Base-by-base conservation (phyloP, 1,140 invertebrate genomes). In the Armadillidium nasatum region DNA sequence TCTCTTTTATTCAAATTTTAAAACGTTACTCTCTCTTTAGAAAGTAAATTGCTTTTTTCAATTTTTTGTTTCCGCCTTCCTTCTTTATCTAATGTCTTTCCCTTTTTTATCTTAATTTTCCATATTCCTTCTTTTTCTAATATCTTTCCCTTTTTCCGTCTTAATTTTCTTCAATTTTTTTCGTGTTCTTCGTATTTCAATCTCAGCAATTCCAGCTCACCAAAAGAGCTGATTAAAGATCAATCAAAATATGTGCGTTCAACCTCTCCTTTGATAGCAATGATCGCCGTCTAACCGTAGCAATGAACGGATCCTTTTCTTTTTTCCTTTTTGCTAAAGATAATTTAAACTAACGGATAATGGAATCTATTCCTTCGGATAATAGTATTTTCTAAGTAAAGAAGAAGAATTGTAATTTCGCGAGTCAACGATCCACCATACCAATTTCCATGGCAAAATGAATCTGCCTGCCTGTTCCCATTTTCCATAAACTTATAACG, bases 321-420 rank as follows among this genome's bases (percentile, higher is more conserved):
- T 33, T 33, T 33, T 33, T 33, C 33, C n/a, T n/a, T n/a, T 6
- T 33, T 33, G 19, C 68, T 4, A 23, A 33, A 70, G 68, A 70
- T 70, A 70, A 70, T 33, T 10, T 70, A 70, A 70, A 70, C 68
- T 70, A 70, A 22, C 68, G 68, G 10, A 70, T 70, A 70, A 70
- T 70, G 23, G 68, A 70, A 70, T 70, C 22, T 70, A 70, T 70
- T 33, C 23, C 68, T 33, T 2, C n/a, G 68, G 68, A 70, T 70
- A 70, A 70, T 70, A 33, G 23, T 21, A 70, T 70, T 70, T 70
- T 70, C 68, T 21, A 33, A 70, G 68, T 33, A 33, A 33, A 33
- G 13, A 15, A 70, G 68, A 70, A 70, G 68, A 70, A 70, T 70
- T 33, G 68, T 70, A 70, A 70, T 70, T 70, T 70, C 68, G 68